Base-by-base conservation (phyloP, 2,888 invertebrate species). In the Macrosiphum euphorbiae region DNA sequence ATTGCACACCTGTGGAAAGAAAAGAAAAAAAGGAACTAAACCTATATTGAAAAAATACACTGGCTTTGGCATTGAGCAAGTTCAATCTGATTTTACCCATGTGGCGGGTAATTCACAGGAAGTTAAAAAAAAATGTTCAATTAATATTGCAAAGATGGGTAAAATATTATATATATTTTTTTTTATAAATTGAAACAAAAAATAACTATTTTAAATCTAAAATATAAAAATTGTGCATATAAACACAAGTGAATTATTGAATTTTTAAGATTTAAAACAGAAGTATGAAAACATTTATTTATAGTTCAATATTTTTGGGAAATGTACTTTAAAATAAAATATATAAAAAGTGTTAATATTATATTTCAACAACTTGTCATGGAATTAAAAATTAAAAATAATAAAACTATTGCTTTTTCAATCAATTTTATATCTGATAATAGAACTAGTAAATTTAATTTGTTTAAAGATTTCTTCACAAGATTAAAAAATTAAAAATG, bases 1-100 rank as follows among this genome's bases (percentile, higher is more conserved):
- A 94, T 94, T 94, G 94, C 94, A 94, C 94, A 90, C 90, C 94
- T 94, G 94, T 94, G 86, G 61, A 94, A 94, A 94, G 94, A 94
- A 94, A 94, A 87, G 94, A 87, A 94, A 93, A 91, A 94, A 94
- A 94, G 94, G 94, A 94, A 94, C 94, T 94, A 94, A 94, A 94
- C 94, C 94, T 94, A 94, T 94, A 87, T 52, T 94, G 94, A 94
- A 94, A 93, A 93, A 94, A 92, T 85, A 93, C 89, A 94, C 94
- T 94, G 94, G 94, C 94, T 94, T 94, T 94, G 94, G 94, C 67
- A 94, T 94, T 94, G 94, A 94, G 94, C 94, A 94, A 94, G 90
- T 94, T 94, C 94, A 94, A 90, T 90, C 90, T 94, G 90, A 94
- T 90, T 90, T 90, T 87, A 94, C 58, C 90, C 86, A 67, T 86